Percentiles rank a stretch among this genome's conserved stretches.
phyloP scores from a whole-genome alignment of 2,113 vertebrate genomes.

The Tenrec ecaudatus region DNA sequence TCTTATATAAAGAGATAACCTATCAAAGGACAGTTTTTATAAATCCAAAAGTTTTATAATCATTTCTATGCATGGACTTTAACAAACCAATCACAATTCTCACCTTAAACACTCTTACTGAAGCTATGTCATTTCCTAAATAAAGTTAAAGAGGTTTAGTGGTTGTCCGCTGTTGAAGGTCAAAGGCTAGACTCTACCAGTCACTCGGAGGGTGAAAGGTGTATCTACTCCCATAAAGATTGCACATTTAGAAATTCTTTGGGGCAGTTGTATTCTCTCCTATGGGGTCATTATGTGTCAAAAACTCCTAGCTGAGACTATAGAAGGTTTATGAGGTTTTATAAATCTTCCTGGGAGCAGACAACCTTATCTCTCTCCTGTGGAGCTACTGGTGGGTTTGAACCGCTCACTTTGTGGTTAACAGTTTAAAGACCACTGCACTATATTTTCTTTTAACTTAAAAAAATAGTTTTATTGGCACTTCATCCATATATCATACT shows the following conservation, averaged over 20 bases:
- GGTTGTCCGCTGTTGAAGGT: background rate
- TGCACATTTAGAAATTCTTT: background rate
- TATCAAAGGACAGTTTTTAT: background rate
- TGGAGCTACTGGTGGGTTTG: too few species aligned
- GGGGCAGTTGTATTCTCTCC: background rate
- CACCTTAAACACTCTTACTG: background rate
- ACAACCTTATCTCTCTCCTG: too few species aligned
- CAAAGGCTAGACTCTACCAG: background rate
- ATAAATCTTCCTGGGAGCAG: too few species aligned
- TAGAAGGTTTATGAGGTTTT: too few species aligned
- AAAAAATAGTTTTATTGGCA: too few species aligned
- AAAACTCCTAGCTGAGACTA: too few species aligned
- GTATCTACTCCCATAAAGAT: background rate
- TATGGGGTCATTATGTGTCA: background rate
- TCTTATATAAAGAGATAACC: background rate
- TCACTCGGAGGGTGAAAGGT: background rate
- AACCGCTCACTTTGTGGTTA: too few species aligned
- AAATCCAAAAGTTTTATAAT: constrained; percentile 23
- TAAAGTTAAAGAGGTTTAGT: background rate
- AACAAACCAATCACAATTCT: background rate
- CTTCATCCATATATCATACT: too few species aligned
- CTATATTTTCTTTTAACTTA: too few species aligned
- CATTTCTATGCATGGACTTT: background rate
- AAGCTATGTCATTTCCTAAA: background rate
- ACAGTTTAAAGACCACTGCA: too few species aligned